Percentiles rank a stretch among this genome's conserved stretches.
phyloP scores from a whole-genome alignment of 2,888 invertebrate species.

The Xiphydria camelus region DNA sequence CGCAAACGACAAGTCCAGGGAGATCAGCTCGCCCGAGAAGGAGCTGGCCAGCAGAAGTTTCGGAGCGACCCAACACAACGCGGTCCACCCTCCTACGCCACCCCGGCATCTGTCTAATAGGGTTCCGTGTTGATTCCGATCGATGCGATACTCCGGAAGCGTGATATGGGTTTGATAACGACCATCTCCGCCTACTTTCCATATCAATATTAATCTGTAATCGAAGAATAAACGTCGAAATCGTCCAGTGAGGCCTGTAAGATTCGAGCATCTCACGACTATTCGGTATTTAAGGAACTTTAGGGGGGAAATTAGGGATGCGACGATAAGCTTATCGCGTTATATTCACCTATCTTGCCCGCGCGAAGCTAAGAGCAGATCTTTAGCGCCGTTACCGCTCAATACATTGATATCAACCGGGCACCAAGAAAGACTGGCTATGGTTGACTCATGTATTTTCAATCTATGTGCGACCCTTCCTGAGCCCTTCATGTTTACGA shows the following conservation, averaged over 20 bases:
- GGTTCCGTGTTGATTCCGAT: slow-evolving; percentile 37
- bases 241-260: no score
- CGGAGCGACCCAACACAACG: slow-evolving; percentile 67
- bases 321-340: no score
- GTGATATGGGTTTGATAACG: slow-evolving; percentile 55
- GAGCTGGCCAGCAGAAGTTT: slow-evolving; percentile 63
- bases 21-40: slow-evolving; percentile 65
- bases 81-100: slow-evolving; percentile 55
- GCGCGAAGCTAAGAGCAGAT: slow-evolving; percentile 67
- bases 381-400: slow-evolving; percentile 35
- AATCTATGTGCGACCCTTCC: slow-evolving; percentile 68
- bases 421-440: slow-evolving; percentile 76
- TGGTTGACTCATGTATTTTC: slow-evolving; percentile 74
- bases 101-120: no score
- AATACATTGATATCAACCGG: slow-evolving; percentile 65
- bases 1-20: slow-evolving; percentile 63
- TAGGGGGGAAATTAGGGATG: no score
- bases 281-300: no score
- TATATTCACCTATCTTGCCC: slow-evolving; percentile 67
- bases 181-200: slow-evolving; percentile 69
- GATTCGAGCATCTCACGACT: no score
- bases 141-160: slow-evolving; percentile 38
- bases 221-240: slow-evolving; percentile 21
- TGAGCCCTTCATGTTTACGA: slow-evolving; percentile 59
- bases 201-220: slow-evolving; percentile 65